phyloP scores from a whole-genome alignment of 2,888 invertebrate genomes.

The Amphipoea lucens region DNA sequence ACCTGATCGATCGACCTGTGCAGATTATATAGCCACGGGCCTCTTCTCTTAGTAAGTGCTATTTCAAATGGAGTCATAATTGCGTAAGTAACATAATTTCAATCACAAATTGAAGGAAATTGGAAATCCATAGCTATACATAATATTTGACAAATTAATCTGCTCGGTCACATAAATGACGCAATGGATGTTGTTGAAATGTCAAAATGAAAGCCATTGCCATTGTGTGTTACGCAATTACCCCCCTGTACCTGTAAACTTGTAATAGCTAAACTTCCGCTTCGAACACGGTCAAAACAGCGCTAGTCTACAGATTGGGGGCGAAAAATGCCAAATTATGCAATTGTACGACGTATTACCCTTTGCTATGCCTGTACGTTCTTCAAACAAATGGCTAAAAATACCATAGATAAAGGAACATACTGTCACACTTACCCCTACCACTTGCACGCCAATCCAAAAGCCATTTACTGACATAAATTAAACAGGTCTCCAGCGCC shows the following conservation, averaged over 20 bases:
- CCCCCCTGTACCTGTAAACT: background rate
- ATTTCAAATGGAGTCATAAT: background rate
- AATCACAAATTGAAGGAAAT: background rate
- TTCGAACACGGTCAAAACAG: background rate
- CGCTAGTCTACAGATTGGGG: background rate
- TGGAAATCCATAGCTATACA: background rate
- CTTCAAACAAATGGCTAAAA: slow-evolving; percentile 1
- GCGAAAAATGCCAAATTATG: background rate
- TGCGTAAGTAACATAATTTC: background rate
- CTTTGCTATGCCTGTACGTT: no score
- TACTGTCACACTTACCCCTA: slow-evolving; percentile 67
- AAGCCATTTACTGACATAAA: slow-evolving; percentile 88
- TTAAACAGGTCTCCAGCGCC: slow-evolving; percentile 87
- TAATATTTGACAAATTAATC: background rate
- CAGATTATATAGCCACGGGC: no score
- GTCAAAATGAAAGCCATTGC: background rate
- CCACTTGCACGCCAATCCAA: slow-evolving; percentile 85
- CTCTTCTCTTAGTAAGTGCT: background rate
- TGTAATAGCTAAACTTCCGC: background rate
- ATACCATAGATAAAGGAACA: slow-evolving; percentile 44
- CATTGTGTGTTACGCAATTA: background rate
- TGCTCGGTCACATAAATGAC: background rate
- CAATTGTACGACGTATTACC: background rate
- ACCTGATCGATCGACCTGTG: no score
- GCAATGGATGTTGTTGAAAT: background rate